phyloP scores from a whole-genome alignment of 1,140 invertebrate species.

The Sitodiplosis mosellana region DNA sequence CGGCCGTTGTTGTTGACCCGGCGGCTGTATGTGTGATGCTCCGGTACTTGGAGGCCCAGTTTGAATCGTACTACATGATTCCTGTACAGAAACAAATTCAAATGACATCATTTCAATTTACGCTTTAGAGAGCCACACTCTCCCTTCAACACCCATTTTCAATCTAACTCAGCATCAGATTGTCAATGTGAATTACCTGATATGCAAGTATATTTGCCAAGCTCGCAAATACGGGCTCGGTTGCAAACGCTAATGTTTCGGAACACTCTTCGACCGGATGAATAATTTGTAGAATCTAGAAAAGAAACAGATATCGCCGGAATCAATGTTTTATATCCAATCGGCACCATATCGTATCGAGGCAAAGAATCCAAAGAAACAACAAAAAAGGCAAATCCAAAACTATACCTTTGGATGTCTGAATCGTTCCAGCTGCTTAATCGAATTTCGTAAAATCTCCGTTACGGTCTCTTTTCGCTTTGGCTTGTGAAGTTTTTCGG shows the following conservation, averaged over 20 bases:
- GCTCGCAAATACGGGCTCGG: slow-evolving; percentile 74
- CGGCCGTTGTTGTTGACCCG: slow-evolving; percentile 25
- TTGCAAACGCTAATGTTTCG: slow-evolving; percentile 79
- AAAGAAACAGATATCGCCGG: background rate
- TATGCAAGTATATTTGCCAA: slow-evolving; percentile 72
- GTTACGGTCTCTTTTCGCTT: slow-evolving; percentile 81
- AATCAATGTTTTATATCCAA: no score
- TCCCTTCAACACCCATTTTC: no score
- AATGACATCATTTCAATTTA: background rate
- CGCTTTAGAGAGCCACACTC: no score
- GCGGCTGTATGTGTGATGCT: slow-evolving; percentile 17
- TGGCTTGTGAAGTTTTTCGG: slow-evolving; percentile 87
- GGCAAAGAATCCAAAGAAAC: no score
- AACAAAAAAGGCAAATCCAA: background rate
- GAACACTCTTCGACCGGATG: slow-evolving; percentile 61
- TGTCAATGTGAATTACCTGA: slow-evolving; percentile 28
- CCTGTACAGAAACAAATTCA: slow-evolving; percentile 5
- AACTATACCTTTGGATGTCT: slow-evolving; percentile 62
- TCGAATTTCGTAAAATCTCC: slow-evolving; percentile 67
- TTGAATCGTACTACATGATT: slow-evolving; percentile 24
- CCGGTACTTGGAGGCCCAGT: slow-evolving; percentile 23
- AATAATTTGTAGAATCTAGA: slow-evolving; percentile 45
- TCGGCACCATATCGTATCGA: no score
- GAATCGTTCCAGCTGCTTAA: slow-evolving; percentile 64
- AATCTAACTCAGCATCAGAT: background rate